Percentiles rank a stretch among this genome's conserved stretches.
Evolutionary conservation across 2,888 invertebrate genomes (phyloP).

Genomic region (Erebia ligea): DNA sequence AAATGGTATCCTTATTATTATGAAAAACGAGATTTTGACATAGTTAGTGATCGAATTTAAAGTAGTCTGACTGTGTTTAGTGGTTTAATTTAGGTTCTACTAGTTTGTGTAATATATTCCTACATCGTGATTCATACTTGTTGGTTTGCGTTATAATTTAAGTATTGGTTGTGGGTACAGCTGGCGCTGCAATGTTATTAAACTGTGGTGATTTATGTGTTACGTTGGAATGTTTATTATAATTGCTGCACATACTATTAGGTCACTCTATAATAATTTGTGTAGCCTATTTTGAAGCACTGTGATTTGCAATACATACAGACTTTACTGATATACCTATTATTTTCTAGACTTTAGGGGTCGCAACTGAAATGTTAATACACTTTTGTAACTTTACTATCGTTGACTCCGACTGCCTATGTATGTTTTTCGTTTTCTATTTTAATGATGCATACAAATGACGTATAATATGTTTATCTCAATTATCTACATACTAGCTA

Average conservation of each 20-base stretch:
- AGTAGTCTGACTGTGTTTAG: neutral
- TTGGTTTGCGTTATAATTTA: neutral
- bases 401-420: neutral
- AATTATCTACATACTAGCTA: too few species aligned
- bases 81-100: constrained; percentile 8
- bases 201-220: constrained; percentile 9
- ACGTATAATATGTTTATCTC: neutral
- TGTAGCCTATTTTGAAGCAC: too few species aligned
- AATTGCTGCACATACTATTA: neutral
- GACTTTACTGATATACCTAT: too few species aligned
- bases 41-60: neutral
- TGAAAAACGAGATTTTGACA: neutral
- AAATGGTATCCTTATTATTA: neutral
- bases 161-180: constrained; percentile 1
- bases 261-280: neutral
- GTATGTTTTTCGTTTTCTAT: neutral
- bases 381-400: too few species aligned
- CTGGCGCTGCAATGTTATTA: constrained; percentile 4
- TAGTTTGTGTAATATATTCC: constrained; percentile 8
- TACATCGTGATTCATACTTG: neutral
- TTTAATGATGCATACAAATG: neutral
- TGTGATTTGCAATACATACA: too few species aligned
- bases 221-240: constrained; percentile 3
- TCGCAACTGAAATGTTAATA: too few species aligned
- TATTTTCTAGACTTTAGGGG: too few species aligned